Base-by-base conservation (phyloP, 1,140 invertebrate species). In the Drosophila tsacasi region DNA sequence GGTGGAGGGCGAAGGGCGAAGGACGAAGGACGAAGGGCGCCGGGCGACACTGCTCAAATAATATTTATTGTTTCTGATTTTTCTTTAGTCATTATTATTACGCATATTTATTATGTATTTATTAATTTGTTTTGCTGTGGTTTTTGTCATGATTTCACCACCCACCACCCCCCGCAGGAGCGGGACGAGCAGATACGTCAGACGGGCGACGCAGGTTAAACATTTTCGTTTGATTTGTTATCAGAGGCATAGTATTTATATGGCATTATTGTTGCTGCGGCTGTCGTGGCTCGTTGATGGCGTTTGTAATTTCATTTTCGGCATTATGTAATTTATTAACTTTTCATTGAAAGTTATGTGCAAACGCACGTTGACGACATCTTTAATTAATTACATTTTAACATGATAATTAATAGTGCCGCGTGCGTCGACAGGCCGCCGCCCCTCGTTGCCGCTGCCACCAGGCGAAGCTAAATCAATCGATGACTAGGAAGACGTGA, bases 311-410 rank as follows among this genome's bases (percentile, higher is more conserved):
- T 87, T 87, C 84, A 71, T 89, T 87, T 87, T 89, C 86, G 85
- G 85, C 72, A 85, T 90, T 91, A 90, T 79, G 85, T 89, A 90
- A 90, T 90, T 90, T 90, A 90, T 90, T 85, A 90, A 90, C 85
- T 85, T 90, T 90, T 90, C 85, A 90, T 90, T 90, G 85, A 91
- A 91, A 90, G 85, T 90, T 90, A 90, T 90, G 85, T 90, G 86
- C 82, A 72, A 74, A 54, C 77, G 68, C 67, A 54, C 74, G 71
- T 65, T 76, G 86, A 82, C 85, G 85, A 91, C 85, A 90, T 91
- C 82, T 90, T 90, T 91, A 90, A 90, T 90, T 90, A 90, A 90
- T 90, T 90, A 90, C 85, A 90, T 90, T 90, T 90, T 90, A 90
- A 90, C 85, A 82, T 90, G 85, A 90, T 90, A 90, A 90, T 90